Base-by-base conservation (phyloP, 1,140 invertebrate species). In the Diabrotica virgifera region DNA sequence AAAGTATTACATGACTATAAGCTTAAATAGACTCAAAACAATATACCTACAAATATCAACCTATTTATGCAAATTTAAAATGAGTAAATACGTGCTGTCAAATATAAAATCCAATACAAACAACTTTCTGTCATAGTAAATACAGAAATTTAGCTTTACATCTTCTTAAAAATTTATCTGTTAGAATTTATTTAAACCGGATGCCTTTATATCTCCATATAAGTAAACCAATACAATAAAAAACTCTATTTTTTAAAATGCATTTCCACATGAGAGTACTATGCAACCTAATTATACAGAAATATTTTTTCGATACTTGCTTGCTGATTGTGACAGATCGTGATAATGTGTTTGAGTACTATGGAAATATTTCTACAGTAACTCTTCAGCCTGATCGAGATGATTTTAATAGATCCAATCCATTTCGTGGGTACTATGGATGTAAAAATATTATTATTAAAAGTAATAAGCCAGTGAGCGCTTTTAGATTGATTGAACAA, bases 381-480 rank as follows among this genome's bases (percentile, higher is more conserved):
- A 62, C 60, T 67, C 8, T 63, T 40, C 24, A 24, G 24, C 4
- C 1, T 24, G 54, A 59, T 57, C 2, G 6, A 8, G 37, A 54
- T 64, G 53, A 12, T 58, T 24, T 36, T 40, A 59, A 70, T 9
- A n/a, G 63, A 46, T 37, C 46, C 0, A 14, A 62, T 36, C 14
- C 67, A 58, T 51, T 67, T 50, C 72, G 71, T 55, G 57, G 70
- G 51, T 59, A 68, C 53, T 56, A 53, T 54, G 71, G 74, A 13
- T 75, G 74, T 65, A 68, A 74, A 65, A 68, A 65, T 36, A 64
- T 75, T 40, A 62, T 75, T 10, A 54, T 75, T 5, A 54, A 69
- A 9, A 38, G 52, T 38, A 38, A 62, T 8, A 52, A 69, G 8
- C 66, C 70, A 7, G 52, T 52, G 13, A 7, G 7, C 1, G 36